These are phyloP conservation scores for Poeciliopsis infans DNA, from an alignment of 2,797 vertebrate genomes.

Conservation along the genomic window DNA sequence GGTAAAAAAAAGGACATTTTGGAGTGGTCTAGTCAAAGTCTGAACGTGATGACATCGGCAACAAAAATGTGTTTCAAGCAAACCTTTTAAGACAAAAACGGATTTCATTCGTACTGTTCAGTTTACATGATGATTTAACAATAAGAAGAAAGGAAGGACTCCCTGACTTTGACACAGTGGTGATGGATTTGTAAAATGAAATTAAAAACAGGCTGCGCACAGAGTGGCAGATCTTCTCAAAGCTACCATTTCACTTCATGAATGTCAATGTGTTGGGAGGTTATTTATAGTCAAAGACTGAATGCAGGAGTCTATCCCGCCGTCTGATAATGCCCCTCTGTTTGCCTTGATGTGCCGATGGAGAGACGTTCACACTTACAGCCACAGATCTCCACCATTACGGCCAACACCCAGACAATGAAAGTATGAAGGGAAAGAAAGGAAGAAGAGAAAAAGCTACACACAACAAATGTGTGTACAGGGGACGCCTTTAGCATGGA, in stretches of 20 bases:
- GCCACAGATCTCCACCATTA: conserved; percentile 44
- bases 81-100: background rate
- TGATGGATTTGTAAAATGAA: conserved; percentile 70
- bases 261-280: conserved; percentile 64
- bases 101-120: conserved; percentile 19
- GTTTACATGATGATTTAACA: conserved; percentile 6
- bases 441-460: conserved; percentile 28
- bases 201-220: conserved; percentile 56
- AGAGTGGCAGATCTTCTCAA: conserved; percentile 37
- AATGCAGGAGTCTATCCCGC: conserved; percentile 52
- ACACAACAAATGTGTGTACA: conserved; percentile 41
- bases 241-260: conserved; percentile 55
- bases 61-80: background rate
- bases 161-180: conserved; percentile 37
- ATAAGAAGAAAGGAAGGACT: conserved; percentile 29
- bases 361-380: conserved; percentile 67
- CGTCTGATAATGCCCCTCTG: conserved; percentile 57
- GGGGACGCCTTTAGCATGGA: conserved; percentile 41
- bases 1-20: background rate
- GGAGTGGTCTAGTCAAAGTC: background rate
- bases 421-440: conserved; percentile 28
- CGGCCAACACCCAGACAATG: conserved; percentile 27
- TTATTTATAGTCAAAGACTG: conserved; percentile 66
- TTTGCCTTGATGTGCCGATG: conserved; percentile 61
- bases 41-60: background rate